Evolutionary conservation across 2,113 vertebrate genomes (phyloP).

Genomic region (Glaucidium brasilianum): DNA sequence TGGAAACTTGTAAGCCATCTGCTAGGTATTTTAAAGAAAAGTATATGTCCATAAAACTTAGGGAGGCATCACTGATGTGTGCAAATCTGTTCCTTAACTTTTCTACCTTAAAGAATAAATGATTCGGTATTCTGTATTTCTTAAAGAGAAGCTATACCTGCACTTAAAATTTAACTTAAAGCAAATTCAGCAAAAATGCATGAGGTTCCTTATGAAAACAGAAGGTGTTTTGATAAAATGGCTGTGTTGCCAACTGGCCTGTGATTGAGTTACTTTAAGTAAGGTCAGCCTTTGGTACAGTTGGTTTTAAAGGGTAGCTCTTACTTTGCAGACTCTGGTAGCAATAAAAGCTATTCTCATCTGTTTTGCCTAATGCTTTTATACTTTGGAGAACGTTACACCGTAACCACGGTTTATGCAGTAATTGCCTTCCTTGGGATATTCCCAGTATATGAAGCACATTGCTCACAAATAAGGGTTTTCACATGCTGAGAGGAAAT

Average conservation of each 20-base stretch:
- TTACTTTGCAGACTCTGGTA: not conserved
- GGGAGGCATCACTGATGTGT: not conserved
- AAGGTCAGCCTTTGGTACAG: not conserved
- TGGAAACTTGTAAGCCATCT: slow-evolving; percentile 21
- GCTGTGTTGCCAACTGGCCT: not conserved
- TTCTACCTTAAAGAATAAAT: not conserved
- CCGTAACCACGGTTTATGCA: not conserved
- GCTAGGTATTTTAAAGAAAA: slow-evolving; percentile 7
- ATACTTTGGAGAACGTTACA: not conserved
- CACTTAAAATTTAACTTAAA: not conserved
- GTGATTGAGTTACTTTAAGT: not conserved
- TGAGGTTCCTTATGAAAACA: not conserved
- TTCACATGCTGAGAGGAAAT: slow-evolving; percentile 29
- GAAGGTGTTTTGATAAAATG: not conserved
- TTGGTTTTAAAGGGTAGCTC: not conserved
- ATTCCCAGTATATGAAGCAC: not conserved
- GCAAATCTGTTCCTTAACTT: not conserved
- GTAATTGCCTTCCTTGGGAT: not conserved
- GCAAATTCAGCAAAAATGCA: not conserved
- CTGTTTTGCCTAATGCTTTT: not conserved
- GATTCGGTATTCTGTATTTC: not conserved
- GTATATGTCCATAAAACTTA: slow-evolving; percentile 1
- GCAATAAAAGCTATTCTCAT: not conserved
- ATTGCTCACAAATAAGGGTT: slow-evolving; percentile 22
- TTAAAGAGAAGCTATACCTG: not conserved